Evolutionary conservation across 2,113 vertebrate genomes (phyloP), one percentile per base, ranked within the genome.

Genomic region (Lutjanus erythropterus): DNA sequence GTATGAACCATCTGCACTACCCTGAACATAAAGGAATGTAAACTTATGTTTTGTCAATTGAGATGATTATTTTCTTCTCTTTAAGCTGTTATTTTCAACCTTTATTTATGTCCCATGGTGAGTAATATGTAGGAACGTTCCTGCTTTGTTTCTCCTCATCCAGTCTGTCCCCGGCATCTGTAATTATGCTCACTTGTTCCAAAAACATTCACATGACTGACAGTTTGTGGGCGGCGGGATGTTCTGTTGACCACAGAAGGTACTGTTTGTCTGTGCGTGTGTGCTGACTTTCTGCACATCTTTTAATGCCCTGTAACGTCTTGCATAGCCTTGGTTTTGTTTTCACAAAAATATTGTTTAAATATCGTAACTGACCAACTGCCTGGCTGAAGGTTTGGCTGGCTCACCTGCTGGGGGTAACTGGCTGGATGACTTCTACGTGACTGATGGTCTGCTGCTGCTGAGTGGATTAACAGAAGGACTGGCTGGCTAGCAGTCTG

Each of bases 391-490:
- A 29, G 7, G 5, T 42, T 67, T 60, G 55, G 56, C 55, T 14
- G 46, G 58, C 56, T 78, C 58, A 76, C 59, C 69, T 81, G 73
- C 73, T 67, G 65, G 44, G 65, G 44, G 42, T 44, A 25, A 59
- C 27, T 68, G 58, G 53, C n/a, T 35, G 19, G 64, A 9, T 19
- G 44, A 23, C 55, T 52, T 21, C 69, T 31, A 41, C 16, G 21
- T 67, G 29, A 33, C 77, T 79, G 89, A 56, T 58, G 74, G 23
- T 41, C 46, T 29, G 29, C 69, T 83, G 77, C 77, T 80, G 87
- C 56, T 79, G 72, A 88, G 75, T 68, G 55, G 75, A 88, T 86
- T 81, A 88, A 62, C 86, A 85, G 78, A 78, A 29, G 68, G 64
- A 62, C 56, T 69, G 29, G 47, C 74, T 78, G 66, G 82, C 61